phyloP scores from a whole-genome alignment of 2,113 vertebrate genomes.

The Alligator sinensis region DNA sequence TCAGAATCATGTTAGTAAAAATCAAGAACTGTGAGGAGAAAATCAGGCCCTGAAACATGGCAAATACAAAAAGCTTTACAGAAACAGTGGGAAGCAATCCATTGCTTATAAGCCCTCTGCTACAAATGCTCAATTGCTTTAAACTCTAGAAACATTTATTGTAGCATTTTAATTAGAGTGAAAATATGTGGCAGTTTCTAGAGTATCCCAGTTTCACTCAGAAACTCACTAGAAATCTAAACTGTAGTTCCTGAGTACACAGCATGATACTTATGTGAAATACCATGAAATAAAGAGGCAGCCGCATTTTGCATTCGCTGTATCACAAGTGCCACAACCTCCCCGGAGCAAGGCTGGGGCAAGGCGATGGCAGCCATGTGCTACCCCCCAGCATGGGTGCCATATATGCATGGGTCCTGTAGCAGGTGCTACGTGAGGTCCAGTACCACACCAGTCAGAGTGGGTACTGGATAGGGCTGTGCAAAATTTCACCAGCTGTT shows the following conservation, averaged over 20 bases:
- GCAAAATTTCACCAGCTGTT: too few relatives aligned
- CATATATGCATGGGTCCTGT: too few relatives aligned
- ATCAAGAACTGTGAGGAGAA: not conserved
- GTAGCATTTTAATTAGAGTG: not conserved
- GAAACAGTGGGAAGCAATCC: not conserved
- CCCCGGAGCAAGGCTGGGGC: too few relatives aligned
- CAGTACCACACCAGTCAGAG: too few relatives aligned
- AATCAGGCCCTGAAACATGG: not conserved
- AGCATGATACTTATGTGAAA: not conserved
- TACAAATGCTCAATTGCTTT: not conserved
- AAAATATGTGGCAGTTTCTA: not conserved
- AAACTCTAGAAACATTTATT: not conserved
- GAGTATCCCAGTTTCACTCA: not conserved
- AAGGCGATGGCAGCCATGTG: too few relatives aligned
- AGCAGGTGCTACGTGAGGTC: too few relatives aligned
- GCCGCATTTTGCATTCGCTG: not conserved
- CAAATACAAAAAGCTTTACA: not conserved
- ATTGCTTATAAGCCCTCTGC: not conserved
- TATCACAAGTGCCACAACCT: not conserved
- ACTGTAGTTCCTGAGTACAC: not conserved
- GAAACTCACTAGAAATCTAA: not conserved
- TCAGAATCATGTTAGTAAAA: too few relatives aligned
- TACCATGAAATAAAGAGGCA: not conserved
- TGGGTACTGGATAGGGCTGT: too few relatives aligned
- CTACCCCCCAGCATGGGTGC: too few relatives aligned